These are phyloP conservation scores for Drosophila austrosaltans DNA, from an alignment of 2,888 invertebrate genomes.

Conservation along the genomic window DNA sequence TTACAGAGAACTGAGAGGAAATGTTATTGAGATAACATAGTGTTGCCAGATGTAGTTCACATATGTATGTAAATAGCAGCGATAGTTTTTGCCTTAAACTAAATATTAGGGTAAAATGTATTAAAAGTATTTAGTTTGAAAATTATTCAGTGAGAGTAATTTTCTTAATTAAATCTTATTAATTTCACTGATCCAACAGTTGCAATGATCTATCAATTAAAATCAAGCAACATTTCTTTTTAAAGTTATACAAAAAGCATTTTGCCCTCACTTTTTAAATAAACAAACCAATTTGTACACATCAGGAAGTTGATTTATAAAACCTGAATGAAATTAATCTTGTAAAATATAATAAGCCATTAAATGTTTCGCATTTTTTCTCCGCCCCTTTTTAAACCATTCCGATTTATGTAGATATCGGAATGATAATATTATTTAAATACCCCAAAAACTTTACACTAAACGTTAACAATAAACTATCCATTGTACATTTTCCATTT, in stretches of 20 bases:
- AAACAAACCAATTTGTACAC: not conserved
- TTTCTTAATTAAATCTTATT: too few species aligned
- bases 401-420: not conserved
- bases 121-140: too few species aligned
- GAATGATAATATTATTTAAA: slow-evolving; percentile 3
- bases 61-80: too few species aligned
- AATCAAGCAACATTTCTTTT: not conserved
- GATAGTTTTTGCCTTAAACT: too few species aligned
- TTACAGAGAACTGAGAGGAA: too few species aligned
- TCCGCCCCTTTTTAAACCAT: not conserved
- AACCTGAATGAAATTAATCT: not conserved
- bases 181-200: not conserved
- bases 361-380: not conserved
- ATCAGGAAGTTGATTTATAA: not conserved
- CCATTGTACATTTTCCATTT: slow-evolving; percentile 1
- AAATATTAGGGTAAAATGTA: too few species aligned
- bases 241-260: too few species aligned
- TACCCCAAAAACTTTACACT: slow-evolving; percentile 1
- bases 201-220: not conserved
- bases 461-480: slow-evolving; percentile 7
- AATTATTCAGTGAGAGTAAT: too few species aligned
- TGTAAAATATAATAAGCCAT: not conserved
- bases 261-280: too few species aligned
- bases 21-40: too few species aligned
- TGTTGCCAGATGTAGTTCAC: too few species aligned